Conservation (phyloP, 2,888 invertebrate genomes). For the Pammene fasciana region DNA sequence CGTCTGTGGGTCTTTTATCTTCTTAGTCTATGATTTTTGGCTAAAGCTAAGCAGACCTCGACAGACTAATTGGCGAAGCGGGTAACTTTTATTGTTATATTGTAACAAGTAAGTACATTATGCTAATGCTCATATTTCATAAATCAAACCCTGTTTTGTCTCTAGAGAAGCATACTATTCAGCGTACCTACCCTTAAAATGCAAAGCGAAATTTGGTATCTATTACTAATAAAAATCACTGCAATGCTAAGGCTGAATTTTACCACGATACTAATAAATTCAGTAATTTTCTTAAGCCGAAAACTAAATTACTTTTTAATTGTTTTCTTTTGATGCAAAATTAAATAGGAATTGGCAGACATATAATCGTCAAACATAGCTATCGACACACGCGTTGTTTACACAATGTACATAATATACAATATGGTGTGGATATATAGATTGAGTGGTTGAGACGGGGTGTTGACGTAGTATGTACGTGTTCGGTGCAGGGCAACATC, state of each 20-base stretch:
- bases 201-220: constrained; percentile 13
- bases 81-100: not conserved
- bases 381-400: not conserved
- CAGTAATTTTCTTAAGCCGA: not conserved
- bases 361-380: not conserved
- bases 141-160: not conserved
- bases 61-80: not conserved
- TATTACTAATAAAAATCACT: not conserved
- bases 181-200: not conserved
- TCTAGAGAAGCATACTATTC: too few species aligned
- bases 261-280: not conserved
- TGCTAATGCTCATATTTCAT: not conserved
- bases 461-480: not conserved
- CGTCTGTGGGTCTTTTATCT: too few species aligned
- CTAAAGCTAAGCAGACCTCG: not conserved
- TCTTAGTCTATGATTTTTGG: too few species aligned
- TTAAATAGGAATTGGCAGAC: too few species aligned
- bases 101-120: not conserved
- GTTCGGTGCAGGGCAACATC: constrained; percentile 92
- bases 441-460: not conserved
- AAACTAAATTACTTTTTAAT: not conserved
- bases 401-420: not conserved
- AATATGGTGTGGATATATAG: not conserved
- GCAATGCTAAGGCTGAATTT: constrained; percentile 2
- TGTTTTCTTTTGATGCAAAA: not conserved